A percentile compares a stretch with the other conserved stretches of the same genome.
Evolutionary conservation across 2,113 vertebrate genomes (phyloP).

Genomic region (Catagonus wagneri): DNA sequence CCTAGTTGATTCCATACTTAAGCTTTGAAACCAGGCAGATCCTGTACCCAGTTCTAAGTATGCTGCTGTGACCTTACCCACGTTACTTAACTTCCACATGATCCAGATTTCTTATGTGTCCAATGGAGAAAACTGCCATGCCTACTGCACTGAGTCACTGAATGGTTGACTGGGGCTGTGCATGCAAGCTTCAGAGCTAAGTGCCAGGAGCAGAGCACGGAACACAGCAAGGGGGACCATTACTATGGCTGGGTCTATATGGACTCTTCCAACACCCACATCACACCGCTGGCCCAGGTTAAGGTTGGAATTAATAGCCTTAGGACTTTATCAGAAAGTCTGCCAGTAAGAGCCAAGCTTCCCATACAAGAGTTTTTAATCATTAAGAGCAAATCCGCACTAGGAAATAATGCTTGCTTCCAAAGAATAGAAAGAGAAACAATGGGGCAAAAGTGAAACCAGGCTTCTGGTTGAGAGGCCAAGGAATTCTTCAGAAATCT

Average conservation of each 20-base stretch:
- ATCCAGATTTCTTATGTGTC: not conserved
- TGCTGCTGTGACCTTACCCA: not conserved
- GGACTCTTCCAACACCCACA: not conserved
- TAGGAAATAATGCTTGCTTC: not conserved
- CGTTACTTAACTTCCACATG: not conserved
- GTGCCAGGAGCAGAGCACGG: not conserved
- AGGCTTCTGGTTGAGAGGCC: not conserved
- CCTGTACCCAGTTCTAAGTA: not conserved
- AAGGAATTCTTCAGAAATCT: not conserved
- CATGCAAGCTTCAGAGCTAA: not conserved
- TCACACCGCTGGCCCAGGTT: not conserved
- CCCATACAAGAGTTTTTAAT: not conserved
- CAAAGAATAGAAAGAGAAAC: slow-evolving; percentile 20
- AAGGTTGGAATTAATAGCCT: not conserved
- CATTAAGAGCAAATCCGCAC: slow-evolving; percentile 28
- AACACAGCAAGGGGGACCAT: not conserved
- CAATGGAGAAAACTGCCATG: not conserved
- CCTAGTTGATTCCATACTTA: not conserved
- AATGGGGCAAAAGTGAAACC: not conserved
- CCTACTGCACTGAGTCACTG: not conserved
- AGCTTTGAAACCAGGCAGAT: not conserved
- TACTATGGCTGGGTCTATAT: not conserved
- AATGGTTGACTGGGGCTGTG: not conserved
- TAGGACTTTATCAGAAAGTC: not conserved
- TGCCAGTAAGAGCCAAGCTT: not conserved